Evolutionary conservation across 2,113 vertebrate species (phyloP).

Genomic region (Ceyx cyanopectus): DNA sequence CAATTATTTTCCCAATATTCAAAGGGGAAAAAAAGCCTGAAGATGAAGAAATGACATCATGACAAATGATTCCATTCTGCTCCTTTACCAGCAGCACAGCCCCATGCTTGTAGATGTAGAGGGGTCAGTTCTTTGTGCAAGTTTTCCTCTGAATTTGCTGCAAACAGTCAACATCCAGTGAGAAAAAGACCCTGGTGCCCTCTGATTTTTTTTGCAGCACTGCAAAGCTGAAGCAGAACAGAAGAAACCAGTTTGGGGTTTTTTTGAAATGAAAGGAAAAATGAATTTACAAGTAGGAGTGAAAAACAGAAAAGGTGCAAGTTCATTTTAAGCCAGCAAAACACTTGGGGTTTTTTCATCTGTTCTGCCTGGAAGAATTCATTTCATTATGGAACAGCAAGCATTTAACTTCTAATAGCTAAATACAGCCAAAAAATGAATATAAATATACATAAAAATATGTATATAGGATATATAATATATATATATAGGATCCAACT

Average conservation of each 20-base stretch:
- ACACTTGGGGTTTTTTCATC: not conserved
- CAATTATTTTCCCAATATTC: not conserved
- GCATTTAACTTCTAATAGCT: not conserved
- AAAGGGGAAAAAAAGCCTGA: not conserved
- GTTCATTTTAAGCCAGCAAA: not conserved
- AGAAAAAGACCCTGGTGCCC: not conserved
- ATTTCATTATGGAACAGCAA: not conserved
- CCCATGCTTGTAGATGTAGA: not conserved
- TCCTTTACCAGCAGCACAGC: not conserved
- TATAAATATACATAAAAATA: too few species aligned
- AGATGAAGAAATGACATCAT: not conserved
- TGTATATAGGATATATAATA: too few species aligned
- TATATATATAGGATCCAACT: too few species aligned
- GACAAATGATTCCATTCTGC: not conserved
- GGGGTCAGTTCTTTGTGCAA: not conserved
- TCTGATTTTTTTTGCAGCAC: not conserved
- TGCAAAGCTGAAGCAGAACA: not conserved
- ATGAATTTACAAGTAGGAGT: not conserved
- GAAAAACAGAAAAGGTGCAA: not conserved
- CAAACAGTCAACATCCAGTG: not conserved
- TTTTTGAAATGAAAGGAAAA: not conserved
- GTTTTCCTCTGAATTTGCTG: not conserved
- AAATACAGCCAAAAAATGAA: not conserved
- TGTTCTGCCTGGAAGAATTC: not conserved
- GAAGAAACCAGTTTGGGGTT: not conserved